Percentiles rank a stretch among this genome's conserved stretches.
These are phyloP conservation scores for Zosterops hypoxanthus DNA, from an alignment of 2,113 vertebrate genomes.

Conservation along the genomic window DNA sequence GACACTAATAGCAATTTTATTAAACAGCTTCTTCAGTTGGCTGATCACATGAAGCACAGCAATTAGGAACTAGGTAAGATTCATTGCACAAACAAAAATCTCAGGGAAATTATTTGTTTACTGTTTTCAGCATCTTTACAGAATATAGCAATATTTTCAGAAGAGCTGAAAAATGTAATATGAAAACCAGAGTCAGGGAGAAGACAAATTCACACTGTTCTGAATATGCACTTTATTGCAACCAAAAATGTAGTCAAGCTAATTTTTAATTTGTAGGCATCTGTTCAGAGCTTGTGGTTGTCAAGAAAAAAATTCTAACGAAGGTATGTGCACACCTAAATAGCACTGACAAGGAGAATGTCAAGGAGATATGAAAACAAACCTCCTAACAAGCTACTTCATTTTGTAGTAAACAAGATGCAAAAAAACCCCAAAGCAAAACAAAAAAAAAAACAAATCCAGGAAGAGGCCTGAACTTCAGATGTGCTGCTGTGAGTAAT, in stretches of 20 bases:
- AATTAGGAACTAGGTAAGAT: neutral
- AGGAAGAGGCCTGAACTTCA: neutral
- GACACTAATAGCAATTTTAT: neutral
- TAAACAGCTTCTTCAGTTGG: neutral
- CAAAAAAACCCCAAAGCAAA: neutral
- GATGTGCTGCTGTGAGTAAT: neutral
- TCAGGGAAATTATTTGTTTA: constrained; percentile 28
- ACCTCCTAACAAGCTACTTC: neutral
- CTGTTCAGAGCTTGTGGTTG: neutral
- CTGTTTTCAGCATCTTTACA: neutral
- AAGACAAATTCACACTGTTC: neutral
- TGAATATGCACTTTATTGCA: neutral
- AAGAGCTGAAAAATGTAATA: neutral
- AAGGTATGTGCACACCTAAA: neutral
- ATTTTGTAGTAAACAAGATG: neutral
- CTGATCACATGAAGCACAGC: neutral
- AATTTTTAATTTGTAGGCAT: neutral
- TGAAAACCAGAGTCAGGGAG: neutral
- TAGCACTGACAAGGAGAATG: neutral
- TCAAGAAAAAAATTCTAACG: neutral
- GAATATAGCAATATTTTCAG: neutral
- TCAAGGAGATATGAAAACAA: neutral
- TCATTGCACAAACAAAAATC: neutral
- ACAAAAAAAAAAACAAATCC: neutral
- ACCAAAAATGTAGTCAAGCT: neutral